Conservation (phyloP, 35 echinoderm and acorn worm species). For the Chiridota heheva region DNA sequence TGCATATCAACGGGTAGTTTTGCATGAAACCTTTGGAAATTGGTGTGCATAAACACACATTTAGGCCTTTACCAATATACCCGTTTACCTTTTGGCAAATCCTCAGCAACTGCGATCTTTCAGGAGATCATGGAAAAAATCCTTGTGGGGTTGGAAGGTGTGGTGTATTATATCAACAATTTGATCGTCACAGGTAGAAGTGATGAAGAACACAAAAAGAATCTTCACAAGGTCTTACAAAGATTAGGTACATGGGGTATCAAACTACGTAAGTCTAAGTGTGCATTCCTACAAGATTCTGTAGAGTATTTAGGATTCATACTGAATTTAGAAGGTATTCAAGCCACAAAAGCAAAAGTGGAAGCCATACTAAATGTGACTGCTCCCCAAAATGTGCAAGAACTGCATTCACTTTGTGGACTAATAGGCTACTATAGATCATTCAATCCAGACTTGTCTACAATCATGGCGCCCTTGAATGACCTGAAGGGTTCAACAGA, state of each 20-base stretch:
- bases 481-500: neutral
- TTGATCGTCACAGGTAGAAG: neutral
- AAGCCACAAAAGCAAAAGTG: conserved; percentile 26
- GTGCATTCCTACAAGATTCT: conserved; percentile 18
- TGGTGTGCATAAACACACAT: neutral
- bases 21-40: neutral
- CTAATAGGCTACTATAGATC: conserved; percentile 9
- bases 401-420: conserved; percentile 29
- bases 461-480: conserved; percentile 3
- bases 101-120: neutral
- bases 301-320: conserved; percentile 19
- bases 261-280: neutral
- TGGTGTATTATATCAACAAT: conserved; percentile 9
- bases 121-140: conserved; percentile 27
- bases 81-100: neutral
- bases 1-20: conserved; percentile 41
- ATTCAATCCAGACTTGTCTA: neutral
- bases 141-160: neutral
- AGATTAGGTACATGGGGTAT: neutral
- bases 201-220: neutral
- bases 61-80: neutral
- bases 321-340: conserved; percentile 46
- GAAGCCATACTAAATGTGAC: conserved; percentile 39
- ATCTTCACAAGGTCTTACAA: neutral
- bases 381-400: conserved; percentile 19